A percentile compares a stretch with the other conserved stretches of the same genome.
Conservation (phyloP, 2,113 vertebrate species). For the Cynocephalus volans region DNA sequence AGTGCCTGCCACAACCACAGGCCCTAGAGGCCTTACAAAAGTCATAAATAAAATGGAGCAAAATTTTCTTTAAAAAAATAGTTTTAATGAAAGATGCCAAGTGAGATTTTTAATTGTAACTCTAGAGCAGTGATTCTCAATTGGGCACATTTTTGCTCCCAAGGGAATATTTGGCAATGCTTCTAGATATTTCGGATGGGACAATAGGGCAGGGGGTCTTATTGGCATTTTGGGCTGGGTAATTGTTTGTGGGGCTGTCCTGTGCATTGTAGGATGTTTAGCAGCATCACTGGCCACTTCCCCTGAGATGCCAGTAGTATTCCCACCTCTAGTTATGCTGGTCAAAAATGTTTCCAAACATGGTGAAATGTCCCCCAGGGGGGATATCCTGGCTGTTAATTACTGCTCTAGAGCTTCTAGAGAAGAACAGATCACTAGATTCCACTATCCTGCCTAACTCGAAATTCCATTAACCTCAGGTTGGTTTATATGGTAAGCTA, state of each 20-base stretch:
- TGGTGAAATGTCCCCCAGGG: not conserved
- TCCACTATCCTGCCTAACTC: not conserved
- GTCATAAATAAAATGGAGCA: not conserved
- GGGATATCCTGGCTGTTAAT: not conserved
- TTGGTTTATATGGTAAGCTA: not conserved
- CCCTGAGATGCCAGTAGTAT: not conserved
- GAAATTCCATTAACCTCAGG: not conserved
- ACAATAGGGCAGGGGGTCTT: not conserved
- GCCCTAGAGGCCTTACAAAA: not conserved
- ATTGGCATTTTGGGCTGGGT: not conserved
- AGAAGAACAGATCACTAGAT: not conserved
- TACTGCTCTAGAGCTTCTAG: not conserved
- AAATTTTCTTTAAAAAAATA: not conserved
- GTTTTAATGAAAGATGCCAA: constrained; percentile 32
- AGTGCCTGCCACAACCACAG: not conserved
- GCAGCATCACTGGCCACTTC: not conserved
- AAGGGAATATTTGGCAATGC: not conserved
- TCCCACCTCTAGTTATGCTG: not conserved
- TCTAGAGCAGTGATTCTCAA: not conserved
- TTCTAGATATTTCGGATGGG: not conserved
- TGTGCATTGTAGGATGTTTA: not conserved
- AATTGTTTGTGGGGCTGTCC: not conserved
- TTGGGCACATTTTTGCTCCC: not conserved
- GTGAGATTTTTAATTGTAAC: not conserved
- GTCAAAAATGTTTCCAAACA: not conserved